These are phyloP conservation scores for Rhineura floridana DNA, from an alignment of 2,113 vertebrate genomes.

Conservation along the genomic window DNA sequence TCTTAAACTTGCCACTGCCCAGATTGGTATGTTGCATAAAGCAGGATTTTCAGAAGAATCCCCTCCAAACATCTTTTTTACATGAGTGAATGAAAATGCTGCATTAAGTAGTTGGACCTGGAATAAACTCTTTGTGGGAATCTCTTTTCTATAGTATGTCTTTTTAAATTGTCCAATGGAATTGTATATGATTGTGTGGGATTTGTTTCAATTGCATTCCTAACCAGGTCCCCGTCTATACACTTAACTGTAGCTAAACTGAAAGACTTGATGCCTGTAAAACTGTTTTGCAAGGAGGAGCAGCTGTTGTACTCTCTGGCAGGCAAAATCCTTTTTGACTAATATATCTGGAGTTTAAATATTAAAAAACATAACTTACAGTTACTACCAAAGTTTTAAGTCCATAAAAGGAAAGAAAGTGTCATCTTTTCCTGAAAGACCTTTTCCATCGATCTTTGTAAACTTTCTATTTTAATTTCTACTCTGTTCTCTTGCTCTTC, in stretches of 20 bases:
- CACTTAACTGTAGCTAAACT: constrained; percentile 6
- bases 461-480: neutral
- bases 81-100: neutral
- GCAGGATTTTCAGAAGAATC: neutral
- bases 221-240: neutral
- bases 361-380: neutral
- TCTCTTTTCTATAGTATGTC: neutral
- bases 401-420: constrained; percentile 38
- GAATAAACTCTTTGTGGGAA: neutral
- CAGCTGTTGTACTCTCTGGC: neutral
- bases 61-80: neutral
- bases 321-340: neutral
- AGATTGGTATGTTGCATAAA: accelerated
- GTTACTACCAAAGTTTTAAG: constrained; percentile 39
- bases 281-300: neutral
- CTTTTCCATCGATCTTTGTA: constrained; percentile 11
- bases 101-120: neutral
- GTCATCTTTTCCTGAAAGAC: neutral
- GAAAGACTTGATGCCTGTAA: neutral
- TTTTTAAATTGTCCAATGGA: constrained; percentile 61
- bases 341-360: constrained; percentile 17
- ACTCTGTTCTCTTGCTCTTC: neutral
- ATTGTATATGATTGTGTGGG: constrained; percentile 52
- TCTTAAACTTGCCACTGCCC: neutral
- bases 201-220: constrained; percentile 13